Evolutionary conservation across 2,113 vertebrate species (phyloP).

Genomic region (Sterna hirundo): DNA sequence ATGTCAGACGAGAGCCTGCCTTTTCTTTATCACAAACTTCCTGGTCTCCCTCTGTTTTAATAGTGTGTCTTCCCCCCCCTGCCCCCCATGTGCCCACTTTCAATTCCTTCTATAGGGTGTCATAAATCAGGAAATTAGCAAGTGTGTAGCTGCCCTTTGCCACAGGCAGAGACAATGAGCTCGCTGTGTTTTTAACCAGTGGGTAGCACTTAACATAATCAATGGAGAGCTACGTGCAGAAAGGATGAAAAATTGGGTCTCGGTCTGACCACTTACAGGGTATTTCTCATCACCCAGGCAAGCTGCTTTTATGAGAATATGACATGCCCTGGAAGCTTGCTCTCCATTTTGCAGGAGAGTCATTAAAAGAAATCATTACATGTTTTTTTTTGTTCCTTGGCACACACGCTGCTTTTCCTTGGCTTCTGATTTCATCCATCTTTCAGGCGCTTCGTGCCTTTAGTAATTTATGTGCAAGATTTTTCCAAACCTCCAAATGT

Average conservation of each 20-base stretch:
- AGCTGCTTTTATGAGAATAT: conserved; percentile 70
- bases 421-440: conserved; percentile 81
- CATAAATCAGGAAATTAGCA: conserved; percentile 81
- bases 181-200: conserved; percentile 72
- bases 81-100: conserved; percentile 5
- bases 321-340: conserved; percentile 65
- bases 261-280: conserved; percentile 50
- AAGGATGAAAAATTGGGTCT: conserved; percentile 71
- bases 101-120: conserved; percentile 59
- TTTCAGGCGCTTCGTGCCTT: conserved; percentile 80
- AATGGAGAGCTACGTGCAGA: conserved; percentile 62
- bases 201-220: conserved; percentile 72
- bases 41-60: conserved; percentile 72
- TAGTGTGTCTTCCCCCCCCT: background rate
- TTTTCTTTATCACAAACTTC: conserved; percentile 83
- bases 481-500: conserved; percentile 86
- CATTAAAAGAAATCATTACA: conserved; percentile 78
- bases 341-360: conserved; percentile 72
- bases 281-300: conserved; percentile 65
- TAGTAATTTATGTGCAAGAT: conserved; percentile 86
- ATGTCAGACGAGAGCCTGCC: conserved; percentile 78
- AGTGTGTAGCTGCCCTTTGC: conserved; percentile 72
- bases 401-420: conserved; percentile 77
- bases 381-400: conserved; percentile 73
- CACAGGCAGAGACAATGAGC: conserved; percentile 71